Evolutionary conservation across 2,113 vertebrate species (phyloP).

Genomic region (Prietella phreatophila): DNA sequence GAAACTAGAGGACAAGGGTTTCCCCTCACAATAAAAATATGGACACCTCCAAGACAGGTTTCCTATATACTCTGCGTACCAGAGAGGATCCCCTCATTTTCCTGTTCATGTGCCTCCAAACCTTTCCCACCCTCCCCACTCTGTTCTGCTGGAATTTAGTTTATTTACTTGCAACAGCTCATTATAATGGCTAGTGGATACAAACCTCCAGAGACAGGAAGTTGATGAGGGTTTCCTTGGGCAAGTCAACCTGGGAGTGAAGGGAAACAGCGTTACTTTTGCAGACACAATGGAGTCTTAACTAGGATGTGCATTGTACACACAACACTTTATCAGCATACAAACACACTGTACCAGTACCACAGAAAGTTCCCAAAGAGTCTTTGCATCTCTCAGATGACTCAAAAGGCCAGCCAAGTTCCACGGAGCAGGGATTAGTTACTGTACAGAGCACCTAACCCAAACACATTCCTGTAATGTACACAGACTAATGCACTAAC

Average conservation of each 20-base stretch:
- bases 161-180: conserved; percentile 61
- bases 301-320: conserved; percentile 31
- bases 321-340: not conserved
- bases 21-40: conserved; percentile 43
- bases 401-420: not conserved
- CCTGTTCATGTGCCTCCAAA: conserved; percentile 58
- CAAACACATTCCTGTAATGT: not conserved
- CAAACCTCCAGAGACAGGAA: conserved; percentile 92
- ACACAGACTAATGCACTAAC: not conserved
- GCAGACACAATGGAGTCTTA: conserved; percentile 55
- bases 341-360: not conserved
- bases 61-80: conserved; percentile 57
- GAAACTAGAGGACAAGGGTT: conserved; percentile 57
- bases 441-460: not conserved
- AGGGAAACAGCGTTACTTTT: conserved; percentile 32
- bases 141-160: conserved; percentile 44
- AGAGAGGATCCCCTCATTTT: conserved; percentile 63
- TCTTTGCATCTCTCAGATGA: not conserved
- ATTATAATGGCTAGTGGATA: conserved; percentile 55
- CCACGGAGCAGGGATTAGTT: not conserved
- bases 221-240: conserved; percentile 89
- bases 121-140: conserved; percentile 30
- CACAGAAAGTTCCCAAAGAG: conserved; percentile 23
- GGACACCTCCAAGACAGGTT: conserved; percentile 40
- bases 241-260: conserved; percentile 84